Evolutionary conservation across 2,113 vertebrate genomes (phyloP).

Genomic region (Clarias magur): DNA sequence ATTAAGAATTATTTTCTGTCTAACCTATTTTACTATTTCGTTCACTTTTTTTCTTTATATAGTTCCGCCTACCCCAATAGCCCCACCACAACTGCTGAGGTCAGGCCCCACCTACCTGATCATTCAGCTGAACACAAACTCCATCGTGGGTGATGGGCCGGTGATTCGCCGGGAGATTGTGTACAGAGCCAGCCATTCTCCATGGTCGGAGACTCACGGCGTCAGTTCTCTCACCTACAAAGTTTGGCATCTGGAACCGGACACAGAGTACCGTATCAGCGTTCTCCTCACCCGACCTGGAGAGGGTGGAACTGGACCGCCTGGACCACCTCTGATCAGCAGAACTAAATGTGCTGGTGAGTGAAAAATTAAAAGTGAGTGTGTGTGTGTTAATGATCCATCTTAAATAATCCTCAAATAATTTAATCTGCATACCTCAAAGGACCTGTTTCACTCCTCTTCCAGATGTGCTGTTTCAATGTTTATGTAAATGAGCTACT

Average conservation of each 20-base stretch:
- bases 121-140: slow-evolving; percentile 95
- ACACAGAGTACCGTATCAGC: slow-evolving; percentile 93
- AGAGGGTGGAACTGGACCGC: slow-evolving; percentile 87
- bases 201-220: slow-evolving; percentile 87
- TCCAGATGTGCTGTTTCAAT: too few relatives aligned
- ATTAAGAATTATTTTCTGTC: not conserved
- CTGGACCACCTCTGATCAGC: slow-evolving; percentile 88
- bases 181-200: slow-evolving; percentile 88
- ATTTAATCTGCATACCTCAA: too few relatives aligned
- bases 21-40: not conserved
- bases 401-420: too few relatives aligned
- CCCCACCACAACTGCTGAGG: slow-evolving; percentile 88
- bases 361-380: slow-evolving; percentile 33
- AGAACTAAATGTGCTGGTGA: slow-evolving; percentile 95
- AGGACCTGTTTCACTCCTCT: too few relatives aligned
- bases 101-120: slow-evolving; percentile 93
- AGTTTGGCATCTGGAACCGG: slow-evolving; percentile 93
- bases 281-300: slow-evolving; percentile 92
- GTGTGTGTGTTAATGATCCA: too few relatives aligned
- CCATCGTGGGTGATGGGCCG: slow-evolving; percentile 89
- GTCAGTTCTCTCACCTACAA: slow-evolving; percentile 94
- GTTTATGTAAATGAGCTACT: too few relatives aligned
- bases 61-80: slow-evolving; percentile 92
- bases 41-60: not conserved
- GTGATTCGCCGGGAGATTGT: slow-evolving; percentile 94